Evolutionary conservation across 2,113 vertebrate genomes (phyloP).

Genomic region (Callaeas wilsoni): DNA sequence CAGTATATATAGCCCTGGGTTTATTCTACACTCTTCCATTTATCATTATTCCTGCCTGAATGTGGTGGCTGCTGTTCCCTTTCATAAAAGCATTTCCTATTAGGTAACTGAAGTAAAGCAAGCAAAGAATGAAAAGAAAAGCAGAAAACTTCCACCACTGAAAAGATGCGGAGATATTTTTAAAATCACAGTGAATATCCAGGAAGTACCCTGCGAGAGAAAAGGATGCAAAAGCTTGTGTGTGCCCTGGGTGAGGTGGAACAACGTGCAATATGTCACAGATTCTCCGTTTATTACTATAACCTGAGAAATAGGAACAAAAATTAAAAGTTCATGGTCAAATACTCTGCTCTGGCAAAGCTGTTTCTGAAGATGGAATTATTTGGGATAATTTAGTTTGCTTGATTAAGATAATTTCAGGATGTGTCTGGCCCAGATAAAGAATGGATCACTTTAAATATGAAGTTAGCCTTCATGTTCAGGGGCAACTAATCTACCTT

Average conservation of each 20-base stretch:
- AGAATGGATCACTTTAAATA: not conserved
- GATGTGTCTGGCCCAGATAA: not conserved
- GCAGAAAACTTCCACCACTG: not conserved
- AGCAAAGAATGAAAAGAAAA: not conserved
- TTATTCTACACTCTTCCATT: not conserved
- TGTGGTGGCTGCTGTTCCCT: not conserved
- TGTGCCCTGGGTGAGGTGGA: not conserved
- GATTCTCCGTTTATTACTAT: not conserved
- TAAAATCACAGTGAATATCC: not conserved
- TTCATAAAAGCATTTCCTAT: not conserved
- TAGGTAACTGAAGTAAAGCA: not conserved
- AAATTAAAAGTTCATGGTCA: not conserved
- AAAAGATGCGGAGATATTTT: not conserved
- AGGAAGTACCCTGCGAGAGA: not conserved
- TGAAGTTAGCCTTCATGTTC: not conserved
- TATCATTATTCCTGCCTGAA: not conserved
- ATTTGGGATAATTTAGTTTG: not conserved
- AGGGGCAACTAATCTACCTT: not conserved
- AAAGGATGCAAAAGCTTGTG: not conserved
- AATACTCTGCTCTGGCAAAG: not conserved
- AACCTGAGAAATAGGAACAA: not conserved
- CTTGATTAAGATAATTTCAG: not conserved
- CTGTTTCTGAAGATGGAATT: not conserved
- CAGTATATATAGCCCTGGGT: not conserved
- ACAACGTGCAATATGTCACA: fast-evolving